These are phyloP conservation scores for Palythoa caribaeorum DNA, from an alignment of 92 coral and sea anemone species.

Conservation along the genomic window DNA sequence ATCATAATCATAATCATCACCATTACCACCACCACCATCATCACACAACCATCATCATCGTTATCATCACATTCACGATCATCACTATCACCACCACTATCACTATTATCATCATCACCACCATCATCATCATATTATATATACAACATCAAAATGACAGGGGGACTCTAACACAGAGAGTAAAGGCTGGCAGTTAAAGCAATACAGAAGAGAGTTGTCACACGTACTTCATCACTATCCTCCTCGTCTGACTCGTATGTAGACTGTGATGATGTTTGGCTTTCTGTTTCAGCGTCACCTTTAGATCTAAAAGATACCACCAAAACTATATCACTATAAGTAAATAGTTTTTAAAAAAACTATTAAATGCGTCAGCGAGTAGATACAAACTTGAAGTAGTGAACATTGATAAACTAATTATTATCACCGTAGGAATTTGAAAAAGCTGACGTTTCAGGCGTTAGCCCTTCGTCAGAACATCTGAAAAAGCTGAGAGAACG, in stretches of 20 bases:
- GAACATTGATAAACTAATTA: no score
- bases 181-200: neutral
- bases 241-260: constrained; percentile 93
- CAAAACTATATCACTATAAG: neutral
- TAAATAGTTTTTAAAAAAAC: no score
- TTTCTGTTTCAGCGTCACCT: constrained; percentile 83
- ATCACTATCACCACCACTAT: neutral
- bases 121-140: neutral
- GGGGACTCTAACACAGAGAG: neutral
- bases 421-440: no score
- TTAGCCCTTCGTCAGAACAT: no score
- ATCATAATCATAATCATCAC: neutral
- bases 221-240: constrained; percentile 87
- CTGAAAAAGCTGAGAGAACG: no score
- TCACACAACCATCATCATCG: neutral
- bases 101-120: neutral
- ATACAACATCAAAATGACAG: neutral
- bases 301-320: constrained; percentile 54
- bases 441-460: no score
- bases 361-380: no score
- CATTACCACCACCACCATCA: neutral
- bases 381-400: no score
- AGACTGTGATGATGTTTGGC: constrained; percentile 71
- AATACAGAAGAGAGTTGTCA: neutral
- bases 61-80: neutral